Base-by-base conservation (phyloP, 1,140 invertebrate genomes). In the Asbolus verrucosus region DNA sequence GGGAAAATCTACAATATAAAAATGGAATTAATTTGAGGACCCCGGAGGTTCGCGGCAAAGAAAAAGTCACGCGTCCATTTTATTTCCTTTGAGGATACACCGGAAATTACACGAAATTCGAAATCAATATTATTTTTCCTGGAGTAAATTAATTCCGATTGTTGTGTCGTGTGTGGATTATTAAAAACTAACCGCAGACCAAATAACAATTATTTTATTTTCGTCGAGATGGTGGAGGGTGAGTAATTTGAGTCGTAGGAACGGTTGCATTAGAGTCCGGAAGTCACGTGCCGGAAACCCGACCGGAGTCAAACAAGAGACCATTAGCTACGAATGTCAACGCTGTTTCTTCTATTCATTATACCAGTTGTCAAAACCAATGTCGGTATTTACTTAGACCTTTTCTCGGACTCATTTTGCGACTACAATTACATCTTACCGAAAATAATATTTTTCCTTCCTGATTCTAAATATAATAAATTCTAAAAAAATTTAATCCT, bases 271-370 rank as follows among this genome's bases (percentile, higher is more conserved):
- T 75, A 61, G 65, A 61, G 41, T 46, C 66, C 66, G 70, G 70
- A 72, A 67, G 73, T 72, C 73, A 72, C 73, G 73, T 70, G 73
- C 71, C 73, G 73, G 73, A 75, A 75, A 75, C 72, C 73, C 71
- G 72, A 75, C 71, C 73, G 68, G 68, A 73, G 71, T 75, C 71
- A 75, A 75, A 75, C 71, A 75, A 60, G 60, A 66, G 69, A 68
- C 73, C 73, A 75, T 75, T 75, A 75, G 61, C 61, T 63, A 63
- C 61, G 61, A 54, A 30, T 41, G 61, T 41, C 61, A 41, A 39
- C 31, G 21, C 61, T 41, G 33, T 63, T 63, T 63, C 61, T 63
- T 39, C 31, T 63, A 63, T 63, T 63, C 61, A 41, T 63, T 39
- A 63, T 27, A 46, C 14, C 33, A 63, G 46, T 54, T 54, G 46